A percentile compares a stretch with the other conserved stretches of the same genome.
Evolutionary conservation across 1,140 invertebrate species (phyloP).

Genomic region (Odontomachus brunneus): DNA sequence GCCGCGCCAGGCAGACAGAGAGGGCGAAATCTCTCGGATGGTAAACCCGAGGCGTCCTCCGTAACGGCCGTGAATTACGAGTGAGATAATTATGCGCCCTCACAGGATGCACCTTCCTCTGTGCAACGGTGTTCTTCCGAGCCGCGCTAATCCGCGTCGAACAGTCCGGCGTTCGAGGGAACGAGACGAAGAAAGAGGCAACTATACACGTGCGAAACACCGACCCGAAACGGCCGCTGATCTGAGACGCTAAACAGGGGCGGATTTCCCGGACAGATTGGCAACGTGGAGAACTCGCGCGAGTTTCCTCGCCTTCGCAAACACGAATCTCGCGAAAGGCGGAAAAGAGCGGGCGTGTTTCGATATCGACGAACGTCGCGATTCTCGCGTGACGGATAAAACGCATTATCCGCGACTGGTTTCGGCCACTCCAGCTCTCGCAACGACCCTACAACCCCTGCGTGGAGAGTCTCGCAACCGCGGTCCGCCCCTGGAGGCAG

Average conservation of each 20-base stretch:
- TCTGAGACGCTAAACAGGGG: background rate
- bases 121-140: constrained; percentile 25
- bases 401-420: background rate
- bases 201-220: background rate
- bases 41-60: constrained; percentile 24
- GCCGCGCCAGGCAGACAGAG: background rate
- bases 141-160: constrained; percentile 33
- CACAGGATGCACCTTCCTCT: background rate
- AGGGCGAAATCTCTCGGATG: constrained; percentile 44
- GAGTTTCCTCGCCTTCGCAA: background rate
- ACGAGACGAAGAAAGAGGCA: background rate
- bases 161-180: background rate
- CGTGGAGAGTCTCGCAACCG: background rate
- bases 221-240: background rate
- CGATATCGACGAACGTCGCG: background rate
- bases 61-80: constrained; percentile 43
- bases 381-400: background rate
- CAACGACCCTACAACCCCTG: background rate
- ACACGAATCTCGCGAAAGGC: background rate
- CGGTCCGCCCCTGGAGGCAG: constrained; percentile 3
- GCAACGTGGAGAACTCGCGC: background rate
- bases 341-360: too few species aligned
- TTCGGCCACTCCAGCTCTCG: too few species aligned
- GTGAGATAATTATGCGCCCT: constrained; percentile 52
- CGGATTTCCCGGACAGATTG: background rate